Base-by-base conservation (phyloP, 2,888 invertebrate genomes). In the Schrankia costaestrigalis region DNA sequence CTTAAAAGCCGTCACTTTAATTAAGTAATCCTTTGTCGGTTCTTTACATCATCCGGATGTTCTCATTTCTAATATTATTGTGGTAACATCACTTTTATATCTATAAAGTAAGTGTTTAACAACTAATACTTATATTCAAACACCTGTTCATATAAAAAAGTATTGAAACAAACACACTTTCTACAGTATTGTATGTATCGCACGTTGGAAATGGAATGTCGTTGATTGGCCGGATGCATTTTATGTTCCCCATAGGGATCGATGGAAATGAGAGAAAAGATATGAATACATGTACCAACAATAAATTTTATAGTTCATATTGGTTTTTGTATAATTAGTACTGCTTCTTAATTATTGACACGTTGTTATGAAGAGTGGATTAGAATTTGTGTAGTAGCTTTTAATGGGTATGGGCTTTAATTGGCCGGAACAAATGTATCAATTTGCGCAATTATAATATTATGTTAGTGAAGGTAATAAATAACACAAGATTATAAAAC, bases 221-320 rank as follows among this genome's bases (percentile, higher is more conserved):
- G 36, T 45, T 48, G 37, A 42, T 52, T 31, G 45, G 30, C 52
- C 54, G 54, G 54, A 54, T 54, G 42, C 41, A 38, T 40, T 54
- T 51, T 56, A 54, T 51, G 31, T 40, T 44, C 17, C 35, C 36
- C 35, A 43, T 38, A 35, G 52, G 39, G 43, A 51, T 45, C 48
- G 48, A 56, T 54, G 49, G 45, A 47, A 41, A 52, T 40, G 31
- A 27, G 35, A 24, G 33, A 37, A 11, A 19, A 29, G 29, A 17
- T 33, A 38, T 27, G 29, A 30, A 36, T 28, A 27, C 47, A 26
- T 31, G 34, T 10, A 32, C 28, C 14, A 17, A 52, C 40, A 52
- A 35, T 52, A 45, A 56, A 54, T 41, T 54, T 48, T 48, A 54
- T 52, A 35, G 23, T 25, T 23, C 22, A 37, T 41, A 8, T 48